Percentiles rank a stretch among this genome's conserved stretches.
Conservation (phyloP, 2,113 vertebrate genomes). For the Podarcis muralis region DNA sequence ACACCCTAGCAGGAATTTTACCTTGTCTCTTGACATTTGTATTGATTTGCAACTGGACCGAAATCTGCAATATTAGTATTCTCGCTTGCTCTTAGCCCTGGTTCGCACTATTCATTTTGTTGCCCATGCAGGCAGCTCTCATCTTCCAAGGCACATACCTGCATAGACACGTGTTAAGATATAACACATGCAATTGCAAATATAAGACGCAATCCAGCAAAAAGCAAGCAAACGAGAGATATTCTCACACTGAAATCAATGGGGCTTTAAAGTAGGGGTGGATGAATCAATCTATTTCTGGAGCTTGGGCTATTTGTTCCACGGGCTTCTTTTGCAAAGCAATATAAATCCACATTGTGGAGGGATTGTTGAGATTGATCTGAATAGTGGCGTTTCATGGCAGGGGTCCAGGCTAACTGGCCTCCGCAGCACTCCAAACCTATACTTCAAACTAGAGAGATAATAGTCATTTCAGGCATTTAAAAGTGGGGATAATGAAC, state of each 20-base stretch:
- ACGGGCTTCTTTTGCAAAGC: not conserved
- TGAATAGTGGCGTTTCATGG: not conserved
- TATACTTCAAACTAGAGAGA: not conserved
- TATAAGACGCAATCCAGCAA: not conserved
- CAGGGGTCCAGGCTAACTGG: not conserved
- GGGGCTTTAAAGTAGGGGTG: not conserved
- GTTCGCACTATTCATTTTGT: not conserved
- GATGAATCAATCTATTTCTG: not conserved
- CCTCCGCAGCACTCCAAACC: not conserved
- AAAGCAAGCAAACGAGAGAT: not conserved
- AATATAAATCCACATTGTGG: not conserved
- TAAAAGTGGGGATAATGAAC: not conserved
- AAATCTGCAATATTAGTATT: slow-evolving; percentile 19
- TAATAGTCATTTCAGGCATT: not conserved
- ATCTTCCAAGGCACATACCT: not conserved
- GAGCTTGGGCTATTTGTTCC: not conserved
- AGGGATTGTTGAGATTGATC: not conserved
- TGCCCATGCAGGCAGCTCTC: not conserved
- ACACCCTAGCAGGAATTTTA: slow-evolving; percentile 5
- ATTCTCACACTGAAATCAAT: not conserved
- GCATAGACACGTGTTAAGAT: not conserved
- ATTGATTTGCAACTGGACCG: not conserved
- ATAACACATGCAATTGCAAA: not conserved
- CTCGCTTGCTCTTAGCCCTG: not conserved
- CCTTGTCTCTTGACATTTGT: slow-evolving; percentile 23